Evolutionary conservation across 2,888 invertebrate genomes (phyloP).

Genomic region (Eueremaeus valkanovi): DNA sequence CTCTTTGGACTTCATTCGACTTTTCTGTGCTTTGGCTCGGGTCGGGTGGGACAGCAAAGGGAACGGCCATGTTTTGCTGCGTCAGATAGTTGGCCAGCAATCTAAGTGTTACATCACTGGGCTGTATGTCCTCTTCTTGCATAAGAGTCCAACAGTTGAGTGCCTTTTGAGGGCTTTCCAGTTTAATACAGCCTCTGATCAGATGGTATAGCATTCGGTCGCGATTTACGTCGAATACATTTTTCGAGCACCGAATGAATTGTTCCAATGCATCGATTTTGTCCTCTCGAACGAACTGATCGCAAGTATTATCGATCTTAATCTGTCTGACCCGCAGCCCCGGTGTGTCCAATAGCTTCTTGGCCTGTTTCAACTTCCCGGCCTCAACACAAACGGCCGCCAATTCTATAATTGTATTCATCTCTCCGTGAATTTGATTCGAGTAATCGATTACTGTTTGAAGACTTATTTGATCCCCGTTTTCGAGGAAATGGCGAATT

Average conservation of each 20-base stretch:
- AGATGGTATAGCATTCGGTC: slow-evolving; percentile 71
- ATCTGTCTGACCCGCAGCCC: slow-evolving; percentile 67
- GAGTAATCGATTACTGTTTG: slow-evolving; percentile 77
- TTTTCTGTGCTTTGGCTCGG: background rate
- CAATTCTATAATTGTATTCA: slow-evolving; percentile 76
- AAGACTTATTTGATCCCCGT: slow-evolving; percentile 66
- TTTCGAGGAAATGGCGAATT: slow-evolving; percentile 58
- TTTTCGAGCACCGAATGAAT: slow-evolving; percentile 70
- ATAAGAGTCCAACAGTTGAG: slow-evolving; percentile 73
- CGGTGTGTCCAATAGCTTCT: slow-evolving; percentile 75
- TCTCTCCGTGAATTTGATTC: slow-evolving; percentile 72
- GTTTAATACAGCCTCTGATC: slow-evolving; percentile 64
- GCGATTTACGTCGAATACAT: slow-evolving; percentile 69
- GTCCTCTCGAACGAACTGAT: slow-evolving; percentile 59
- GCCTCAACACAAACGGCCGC: slow-evolving; percentile 78
- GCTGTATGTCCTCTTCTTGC: slow-evolving; percentile 74
- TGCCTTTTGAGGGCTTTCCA: slow-evolving; percentile 69
- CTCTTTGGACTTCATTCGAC: slow-evolving; percentile 49
- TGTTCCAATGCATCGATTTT: slow-evolving; percentile 66
- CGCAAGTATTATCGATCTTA: slow-evolving; percentile 64
- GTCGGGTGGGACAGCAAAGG: slow-evolving; percentile 58
- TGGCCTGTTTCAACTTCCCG: slow-evolving; percentile 71
- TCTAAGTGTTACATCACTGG: slow-evolving; percentile 65
- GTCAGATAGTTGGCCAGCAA: slow-evolving; percentile 64
- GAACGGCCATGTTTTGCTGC: slow-evolving; percentile 63